Base-by-base conservation (phyloP, 2,888 invertebrate genomes). In the Athrips mouffetella region DNA sequence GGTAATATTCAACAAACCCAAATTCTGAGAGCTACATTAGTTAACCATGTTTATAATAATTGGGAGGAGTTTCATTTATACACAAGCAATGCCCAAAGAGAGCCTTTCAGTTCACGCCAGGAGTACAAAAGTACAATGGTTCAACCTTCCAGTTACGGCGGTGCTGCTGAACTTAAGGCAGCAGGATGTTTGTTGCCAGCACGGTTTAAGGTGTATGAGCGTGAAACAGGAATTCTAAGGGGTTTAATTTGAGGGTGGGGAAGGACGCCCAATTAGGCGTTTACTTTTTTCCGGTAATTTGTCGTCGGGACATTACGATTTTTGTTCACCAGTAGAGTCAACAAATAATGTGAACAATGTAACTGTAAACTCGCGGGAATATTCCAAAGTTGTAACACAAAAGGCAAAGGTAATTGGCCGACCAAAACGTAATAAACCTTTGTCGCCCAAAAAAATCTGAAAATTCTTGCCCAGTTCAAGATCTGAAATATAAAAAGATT, bases 31-130 rank as follows among this genome's bases (percentile, higher is more conserved):
- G 41, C 42, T 35, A 41, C 46, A 46, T 40, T 46, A 46, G 50
- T 46, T 45, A 45, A 50, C 39, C 46, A 48, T 49, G 45, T 49
- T 49, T 45, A 45, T 49, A 33, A 42, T 20, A 42, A 48, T 35
- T 48, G 48, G 42, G 16, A 48, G 35, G 42, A 48, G 44, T 48
- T 48, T 47, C 27, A 47, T 47, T 47, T 47, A 40, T 47, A 47
- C 40, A 48, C 48, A 42, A 42, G 42, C 42, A 46, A 46, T 46
- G 45, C 45, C 45, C 45, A 35, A 35, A 35, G 35, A 46, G 45
- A 46, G 46, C 46, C 48, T 51, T 51, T 51, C 51, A 45, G 42
- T 51, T 51, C 51, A 51, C 51, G 51, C 41, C 48, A 51, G 45
- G 48, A 49, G 45, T 51, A 51, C 49, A 51, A 48, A 51, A 42